A percentile compares a stretch with the other conserved stretches of the same genome.
Evolutionary conservation across 2,888 invertebrate species (phyloP).

Genomic region (Nephrotoma guestfalica): DNA sequence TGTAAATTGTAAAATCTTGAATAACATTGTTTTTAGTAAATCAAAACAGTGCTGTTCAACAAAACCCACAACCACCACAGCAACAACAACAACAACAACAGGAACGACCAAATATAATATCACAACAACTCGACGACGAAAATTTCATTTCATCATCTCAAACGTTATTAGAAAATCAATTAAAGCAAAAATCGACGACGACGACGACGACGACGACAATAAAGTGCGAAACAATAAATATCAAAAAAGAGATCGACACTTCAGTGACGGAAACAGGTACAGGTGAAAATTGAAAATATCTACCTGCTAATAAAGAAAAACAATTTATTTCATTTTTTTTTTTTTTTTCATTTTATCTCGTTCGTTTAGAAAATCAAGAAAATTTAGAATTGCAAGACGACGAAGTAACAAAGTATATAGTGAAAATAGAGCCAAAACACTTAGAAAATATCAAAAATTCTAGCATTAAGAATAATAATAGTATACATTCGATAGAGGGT

Average conservation of each 20-base stretch:
- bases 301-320: conserved; percentile 7
- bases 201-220: conserved; percentile 8
- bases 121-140: not conserved
- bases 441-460: not conserved
- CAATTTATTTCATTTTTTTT: not conserved
- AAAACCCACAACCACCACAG: conserved; percentile 4
- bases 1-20: not conserved
- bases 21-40: conserved; percentile 7
- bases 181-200: conserved; percentile 11
- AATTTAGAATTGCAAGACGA: conserved; percentile 16
- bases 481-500: conserved; percentile 9
- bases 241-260: conserved; percentile 1
- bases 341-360: not conserved
- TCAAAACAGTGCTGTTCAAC: conserved; percentile 11
- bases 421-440: conserved; percentile 11
- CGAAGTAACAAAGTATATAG: conserved; percentile 10
- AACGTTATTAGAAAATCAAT: conserved; percentile 11
- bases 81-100: not conserved
- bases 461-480: conserved; percentile 15
- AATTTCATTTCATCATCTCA: conserved; percentile 7
- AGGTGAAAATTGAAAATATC: not conserved
- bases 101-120: not conserved
- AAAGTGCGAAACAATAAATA: conserved; percentile 12
- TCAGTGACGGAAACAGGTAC: not conserved
- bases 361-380: conserved; percentile 9